Evolutionary conservation across 2,113 vertebrate species (phyloP).

Genomic region (Mola mola): DNA sequence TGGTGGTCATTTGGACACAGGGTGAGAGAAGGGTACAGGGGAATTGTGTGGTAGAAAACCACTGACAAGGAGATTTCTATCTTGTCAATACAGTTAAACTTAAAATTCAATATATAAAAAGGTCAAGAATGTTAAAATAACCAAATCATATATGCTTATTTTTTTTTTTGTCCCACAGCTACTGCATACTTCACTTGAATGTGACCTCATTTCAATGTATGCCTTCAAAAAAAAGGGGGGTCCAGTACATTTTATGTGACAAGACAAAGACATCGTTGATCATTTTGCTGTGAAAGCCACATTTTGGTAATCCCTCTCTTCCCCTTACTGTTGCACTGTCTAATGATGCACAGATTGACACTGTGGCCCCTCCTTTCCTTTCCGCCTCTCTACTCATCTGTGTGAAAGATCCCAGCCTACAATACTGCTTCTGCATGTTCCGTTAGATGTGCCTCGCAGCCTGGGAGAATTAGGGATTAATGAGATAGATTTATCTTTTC

Average conservation of each 20-base stretch:
- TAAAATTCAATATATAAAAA: constrained; percentile 14
- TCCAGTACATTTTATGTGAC: constrained; percentile 38
- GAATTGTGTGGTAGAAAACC: constrained; percentile 39
- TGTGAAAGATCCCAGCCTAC: constrained; percentile 71
- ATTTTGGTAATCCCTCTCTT: constrained; percentile 73
- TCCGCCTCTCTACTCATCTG: constrained; percentile 69
- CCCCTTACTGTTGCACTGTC: constrained; percentile 62
- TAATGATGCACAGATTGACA: constrained; percentile 82
- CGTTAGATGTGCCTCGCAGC: constrained; percentile 75
- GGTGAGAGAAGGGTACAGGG: constrained; percentile 16
- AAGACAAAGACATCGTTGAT: constrained; percentile 70
- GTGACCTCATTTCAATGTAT: constrained; percentile 8
- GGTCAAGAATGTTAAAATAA: constrained; percentile 7
- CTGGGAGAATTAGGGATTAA: constrained; percentile 81
- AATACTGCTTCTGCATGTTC: constrained; percentile 70
- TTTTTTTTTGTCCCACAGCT: background rate
- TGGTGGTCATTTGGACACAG: constrained; percentile 68
- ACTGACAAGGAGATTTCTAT: constrained; percentile 28
- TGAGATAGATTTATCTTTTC: constrained; percentile 84
- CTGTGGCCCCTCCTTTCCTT: constrained; percentile 44
- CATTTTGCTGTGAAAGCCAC: constrained; percentile 70
- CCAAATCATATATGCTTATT: background rate
- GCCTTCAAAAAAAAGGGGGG: constrained; percentile 28
- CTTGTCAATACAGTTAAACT: constrained; percentile 25
- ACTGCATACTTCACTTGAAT: constrained; percentile 9